phyloP scores from a whole-genome alignment of 2,797 vertebrate genomes.

The Sphenodon punctatus region DNA sequence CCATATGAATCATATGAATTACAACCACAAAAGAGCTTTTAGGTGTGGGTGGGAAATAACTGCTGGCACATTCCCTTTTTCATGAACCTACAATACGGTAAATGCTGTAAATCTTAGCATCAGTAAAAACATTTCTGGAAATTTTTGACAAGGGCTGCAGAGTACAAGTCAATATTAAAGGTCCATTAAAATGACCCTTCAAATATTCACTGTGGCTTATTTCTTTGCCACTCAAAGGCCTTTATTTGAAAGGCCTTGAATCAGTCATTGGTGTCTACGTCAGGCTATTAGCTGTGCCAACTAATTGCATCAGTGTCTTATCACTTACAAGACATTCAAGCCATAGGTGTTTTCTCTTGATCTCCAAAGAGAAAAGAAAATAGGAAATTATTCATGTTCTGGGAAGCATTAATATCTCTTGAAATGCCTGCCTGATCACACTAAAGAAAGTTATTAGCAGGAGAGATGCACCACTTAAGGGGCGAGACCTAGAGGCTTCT shows the following conservation, averaged over 20 bases:
- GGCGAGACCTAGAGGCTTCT: too few relatives aligned
- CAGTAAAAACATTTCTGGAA: constrained; percentile 26
- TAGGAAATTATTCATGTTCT: not conserved
- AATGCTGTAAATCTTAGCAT: not conserved
- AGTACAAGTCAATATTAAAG: constrained; percentile 30
- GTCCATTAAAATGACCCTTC: constrained; percentile 34
- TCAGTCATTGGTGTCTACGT: not conserved
- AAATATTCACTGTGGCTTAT: constrained; percentile 33
- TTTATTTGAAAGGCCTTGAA: constrained; percentile 28
- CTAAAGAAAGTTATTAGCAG: too few relatives aligned
- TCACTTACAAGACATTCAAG: not conserved
- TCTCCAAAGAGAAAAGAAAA: not conserved
- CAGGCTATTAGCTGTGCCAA: constrained; percentile 4
- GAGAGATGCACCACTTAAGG: too few relatives aligned
- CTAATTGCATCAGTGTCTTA: not conserved
- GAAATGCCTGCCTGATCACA: too few relatives aligned
- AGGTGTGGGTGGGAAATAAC: constrained; percentile 31
- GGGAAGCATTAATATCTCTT: not conserved
- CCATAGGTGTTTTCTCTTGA: not conserved
- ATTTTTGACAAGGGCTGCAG: constrained; percentile 9
- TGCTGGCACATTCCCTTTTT: not conserved
- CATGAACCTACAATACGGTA: not conserved
- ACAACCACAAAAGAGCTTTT: constrained; percentile 30
- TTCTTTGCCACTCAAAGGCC: constrained; percentile 35
- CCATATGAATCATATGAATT: constrained; percentile 27